These are phyloP conservation scores for Tachina grossa DNA, from an alignment of 2,888 invertebrate species.

Conservation along the genomic window DNA sequence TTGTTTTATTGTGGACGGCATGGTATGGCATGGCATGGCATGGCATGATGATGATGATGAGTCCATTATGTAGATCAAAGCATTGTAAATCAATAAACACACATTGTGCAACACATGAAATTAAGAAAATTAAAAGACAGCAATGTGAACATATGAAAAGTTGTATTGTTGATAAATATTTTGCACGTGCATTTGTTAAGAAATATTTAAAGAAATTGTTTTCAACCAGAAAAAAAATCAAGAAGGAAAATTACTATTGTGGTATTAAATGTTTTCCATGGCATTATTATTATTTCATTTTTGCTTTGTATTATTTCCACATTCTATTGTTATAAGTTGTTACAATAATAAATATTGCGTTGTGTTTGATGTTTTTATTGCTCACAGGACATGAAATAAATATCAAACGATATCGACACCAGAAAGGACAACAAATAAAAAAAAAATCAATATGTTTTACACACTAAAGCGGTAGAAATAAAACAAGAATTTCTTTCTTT, in stretches of 20 bases:
- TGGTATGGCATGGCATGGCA: conserved; percentile 21
- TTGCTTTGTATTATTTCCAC: conserved; percentile 38
- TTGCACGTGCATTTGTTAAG: conserved; percentile 67
- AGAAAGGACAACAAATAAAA: conserved; percentile 45
- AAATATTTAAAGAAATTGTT: conserved; percentile 32
- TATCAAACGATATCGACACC: conserved; percentile 41
- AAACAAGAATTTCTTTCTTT: conserved; percentile 37
- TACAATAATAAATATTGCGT: conserved; percentile 52
- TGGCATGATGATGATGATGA: conserved; percentile 47
- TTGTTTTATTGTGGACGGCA: conserved; percentile 38
- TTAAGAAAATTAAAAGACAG: conserved; percentile 38
- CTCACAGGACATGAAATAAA: conserved; percentile 40
- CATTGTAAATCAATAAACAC: conserved; percentile 48
- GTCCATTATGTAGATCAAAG: conserved; percentile 67
- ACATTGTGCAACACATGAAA: conserved; percentile 48
- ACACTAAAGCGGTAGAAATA: conserved; percentile 46
- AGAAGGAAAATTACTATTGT: conserved; percentile 16
- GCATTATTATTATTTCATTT: conserved; percentile 48
- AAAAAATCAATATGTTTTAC: conserved; percentile 38
- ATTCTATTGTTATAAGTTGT: conserved; percentile 40
- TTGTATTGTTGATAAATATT: conserved; percentile 65
- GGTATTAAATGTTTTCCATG: conserved; percentile 51
- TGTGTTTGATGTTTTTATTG: conserved; percentile 58
- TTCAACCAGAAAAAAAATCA: neutral
- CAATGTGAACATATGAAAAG: conserved; percentile 44